Conservation (phyloP, 2,888 invertebrate species). For the Drosophila macrospina region DNA sequence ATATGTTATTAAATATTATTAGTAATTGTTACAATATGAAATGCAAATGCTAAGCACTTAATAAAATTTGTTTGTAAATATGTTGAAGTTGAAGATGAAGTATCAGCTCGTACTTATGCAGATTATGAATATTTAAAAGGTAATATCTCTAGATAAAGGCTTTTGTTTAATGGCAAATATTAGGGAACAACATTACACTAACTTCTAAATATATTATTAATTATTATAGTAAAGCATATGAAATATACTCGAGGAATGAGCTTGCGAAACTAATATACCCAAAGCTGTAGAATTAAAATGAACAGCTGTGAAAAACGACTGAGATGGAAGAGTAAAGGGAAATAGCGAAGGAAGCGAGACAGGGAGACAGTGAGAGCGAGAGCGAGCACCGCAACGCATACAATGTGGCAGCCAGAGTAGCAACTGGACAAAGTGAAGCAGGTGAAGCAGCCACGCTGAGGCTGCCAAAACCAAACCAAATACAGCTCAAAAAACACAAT, state of each 20-base stretch:
- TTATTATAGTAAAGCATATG: too few relatives aligned
- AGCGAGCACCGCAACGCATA: conserved; percentile 13
- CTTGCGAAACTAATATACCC: conserved; percentile 21
- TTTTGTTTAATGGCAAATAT: too few relatives aligned
- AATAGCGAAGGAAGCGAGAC: neutral
- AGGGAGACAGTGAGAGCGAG: neutral
- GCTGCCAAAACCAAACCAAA: conserved; percentile 43
- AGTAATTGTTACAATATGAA: too few relatives aligned
- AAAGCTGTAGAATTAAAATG: conserved; percentile 22
- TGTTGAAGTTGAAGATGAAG: too few relatives aligned
- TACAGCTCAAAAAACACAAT: conserved; percentile 57
- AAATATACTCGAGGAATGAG: neutral
- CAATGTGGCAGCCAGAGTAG: conserved; percentile 39
- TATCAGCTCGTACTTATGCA: too few relatives aligned
- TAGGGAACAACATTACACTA: too few relatives aligned
- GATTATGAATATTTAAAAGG: too few relatives aligned
- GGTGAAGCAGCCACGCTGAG: conserved; percentile 31
- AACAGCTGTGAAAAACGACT: conserved; percentile 17
- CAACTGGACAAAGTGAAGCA: conserved; percentile 31
- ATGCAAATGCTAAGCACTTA: too few relatives aligned
- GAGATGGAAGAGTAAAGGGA: neutral
- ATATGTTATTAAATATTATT: too few relatives aligned
- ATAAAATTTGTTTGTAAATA: too few relatives aligned
- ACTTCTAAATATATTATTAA: too few relatives aligned
- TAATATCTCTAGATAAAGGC: too few relatives aligned